Percentiles rank a stretch among this genome's conserved stretches.
phyloP scores from a whole-genome alignment of 2,888 invertebrate species.

The Nymphalis c-album region DNA sequence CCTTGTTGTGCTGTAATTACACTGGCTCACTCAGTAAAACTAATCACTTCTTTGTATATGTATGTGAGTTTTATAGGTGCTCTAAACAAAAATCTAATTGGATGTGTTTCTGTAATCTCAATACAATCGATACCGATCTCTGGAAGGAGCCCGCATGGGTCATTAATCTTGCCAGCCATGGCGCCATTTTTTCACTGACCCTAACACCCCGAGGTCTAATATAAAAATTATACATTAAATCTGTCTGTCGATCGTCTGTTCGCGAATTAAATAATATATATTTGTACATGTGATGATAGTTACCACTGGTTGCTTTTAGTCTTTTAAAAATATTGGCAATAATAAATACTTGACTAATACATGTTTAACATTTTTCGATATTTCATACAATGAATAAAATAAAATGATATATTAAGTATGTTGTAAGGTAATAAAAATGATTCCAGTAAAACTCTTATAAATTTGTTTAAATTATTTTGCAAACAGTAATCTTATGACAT shows the following conservation, averaged over 20 bases:
- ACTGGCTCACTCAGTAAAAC: too few species aligned
- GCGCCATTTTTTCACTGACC: slow-evolving; percentile 71
- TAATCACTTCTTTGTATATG: background rate
- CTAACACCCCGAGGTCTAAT: slow-evolving; percentile 67
- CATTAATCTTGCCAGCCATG: slow-evolving; percentile 69
- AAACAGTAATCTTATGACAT: too few species aligned
- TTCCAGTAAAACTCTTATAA: too few species aligned
- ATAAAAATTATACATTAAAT: slow-evolving; percentile 40
- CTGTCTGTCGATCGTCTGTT: slow-evolving; percentile 20
- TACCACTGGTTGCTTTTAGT: too few species aligned
- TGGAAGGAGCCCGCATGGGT: slow-evolving; percentile 57
- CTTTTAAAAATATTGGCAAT: too few species aligned
- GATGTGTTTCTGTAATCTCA: slow-evolving; percentile 41
- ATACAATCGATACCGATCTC: slow-evolving; percentile 52
- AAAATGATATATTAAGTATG: too few species aligned
- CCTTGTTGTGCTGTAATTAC: too few species aligned
- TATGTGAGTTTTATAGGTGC: slow-evolving; percentile 1
- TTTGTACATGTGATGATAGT: background rate
- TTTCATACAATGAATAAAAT: too few species aligned
- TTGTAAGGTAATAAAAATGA: too few species aligned
- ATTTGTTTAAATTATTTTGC: too few species aligned
- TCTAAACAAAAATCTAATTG: slow-evolving; percentile 51
- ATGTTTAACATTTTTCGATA: too few species aligned
- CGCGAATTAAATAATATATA: background rate
- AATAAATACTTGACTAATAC: too few species aligned